phyloP scores from a whole-genome alignment of 2,113 vertebrate genomes.

The Puntigrus tetrazona region DNA sequence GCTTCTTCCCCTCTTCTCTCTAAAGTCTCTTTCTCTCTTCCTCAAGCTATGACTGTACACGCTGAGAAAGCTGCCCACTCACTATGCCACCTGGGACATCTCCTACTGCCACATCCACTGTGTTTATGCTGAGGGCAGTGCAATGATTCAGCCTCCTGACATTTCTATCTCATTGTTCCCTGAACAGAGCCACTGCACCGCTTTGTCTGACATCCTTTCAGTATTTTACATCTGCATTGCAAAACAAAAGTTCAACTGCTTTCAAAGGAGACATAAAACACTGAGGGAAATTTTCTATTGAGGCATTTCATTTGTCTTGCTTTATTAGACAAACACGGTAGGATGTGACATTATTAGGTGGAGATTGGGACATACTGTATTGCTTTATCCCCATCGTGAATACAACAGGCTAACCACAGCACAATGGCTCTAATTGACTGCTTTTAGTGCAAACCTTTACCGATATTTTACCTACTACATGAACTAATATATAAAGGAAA shows the following conservation, averaged over 20 bases:
- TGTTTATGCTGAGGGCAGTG: conserved; percentile 9
- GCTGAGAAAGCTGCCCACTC: conserved; percentile 10
- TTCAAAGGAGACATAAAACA: neutral
- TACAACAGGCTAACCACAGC: neutral
- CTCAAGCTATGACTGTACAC: neutral
- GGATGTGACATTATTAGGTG: neutral
- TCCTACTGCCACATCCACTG: conserved; percentile 1
- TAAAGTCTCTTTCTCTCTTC: neutral
- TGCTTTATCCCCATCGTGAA: neutral
- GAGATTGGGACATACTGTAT: neutral
- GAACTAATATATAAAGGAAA: neutral
- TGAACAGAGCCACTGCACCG: conserved; percentile 47
- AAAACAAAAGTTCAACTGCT: conserved; percentile 54
- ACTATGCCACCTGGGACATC: neutral
- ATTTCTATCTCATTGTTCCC: conserved; percentile 48
- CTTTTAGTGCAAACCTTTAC: conserved; percentile 3
- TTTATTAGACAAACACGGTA: conserved; percentile 6
- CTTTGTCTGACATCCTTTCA: conserved; percentile 32
- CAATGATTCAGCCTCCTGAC: conserved; percentile 49
- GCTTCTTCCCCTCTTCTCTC: neutral
- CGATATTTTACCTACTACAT: neutral
- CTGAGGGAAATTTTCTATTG: conserved; percentile 20
- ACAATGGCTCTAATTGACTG: neutral
- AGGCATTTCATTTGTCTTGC: neutral
- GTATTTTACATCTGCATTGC: conserved; percentile 51